Base-by-base conservation (phyloP, 2,797 vertebrate species). In the Cirrhinus molitorella region DNA sequence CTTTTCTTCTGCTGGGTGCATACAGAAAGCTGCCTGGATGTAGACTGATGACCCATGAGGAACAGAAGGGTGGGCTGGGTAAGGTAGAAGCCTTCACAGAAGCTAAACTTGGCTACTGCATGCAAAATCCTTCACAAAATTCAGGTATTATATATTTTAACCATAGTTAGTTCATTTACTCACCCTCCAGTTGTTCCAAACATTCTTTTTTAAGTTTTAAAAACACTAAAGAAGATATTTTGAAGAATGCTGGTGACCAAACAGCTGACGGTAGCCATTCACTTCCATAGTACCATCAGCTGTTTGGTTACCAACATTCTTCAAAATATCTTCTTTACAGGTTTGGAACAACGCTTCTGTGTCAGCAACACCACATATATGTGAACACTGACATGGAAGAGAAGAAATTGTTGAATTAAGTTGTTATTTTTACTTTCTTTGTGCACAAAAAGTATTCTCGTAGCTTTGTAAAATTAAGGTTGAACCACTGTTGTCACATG, bases 1-100 rank as follows among this genome's bases (percentile, higher is more conserved):
- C 71, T 73, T 66, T 78, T 81, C 63, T 70, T 86, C 67, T 83
- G 68, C 67, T 86, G 73, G 76, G 70, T 85, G 47, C 40, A 37
- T 68, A 47, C 61, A 45, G 49, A 83, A 78, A 55, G 61, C 79
- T 53, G 82, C 82, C 70, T 70, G 53, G 43, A 72, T 71, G 51
- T 65, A 19, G 34, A 49, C 70, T 76, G 85, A 82, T 88, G 83
- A 86, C 71, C 85, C 75, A 34, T 65, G 45, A 57, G 51, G 71
- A 79, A 55, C 43, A 19, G 23, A 53, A 71, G n/a, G 75, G 68
- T 82, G 73, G 74, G 14, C 25, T 66, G 28, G 19, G 37, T 80
- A 70, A 75, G 65, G 66, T 85, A 45, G 57, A 79, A 73, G 37
- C 47, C 11, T 25, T 66, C 23, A 25, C 31, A 65, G 45, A 21